Evolutionary conservation across 2,797 vertebrate genomes (phyloP).

Genomic region (Hephaestus fuliginosus): DNA sequence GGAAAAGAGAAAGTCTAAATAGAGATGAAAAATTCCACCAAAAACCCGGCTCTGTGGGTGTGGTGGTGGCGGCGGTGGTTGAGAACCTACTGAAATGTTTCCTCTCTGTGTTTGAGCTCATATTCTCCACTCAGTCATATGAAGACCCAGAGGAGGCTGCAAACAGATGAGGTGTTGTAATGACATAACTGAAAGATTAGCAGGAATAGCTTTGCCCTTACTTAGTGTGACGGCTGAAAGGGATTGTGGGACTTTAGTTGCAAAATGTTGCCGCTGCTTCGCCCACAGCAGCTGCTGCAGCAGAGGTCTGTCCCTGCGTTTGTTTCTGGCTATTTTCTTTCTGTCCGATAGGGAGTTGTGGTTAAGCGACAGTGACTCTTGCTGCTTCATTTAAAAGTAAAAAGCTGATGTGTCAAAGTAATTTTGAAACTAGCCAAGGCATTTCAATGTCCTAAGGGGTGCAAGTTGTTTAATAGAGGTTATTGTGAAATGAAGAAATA

Average conservation of each 20-base stretch:
- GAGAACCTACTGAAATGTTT: constrained; percentile 59
- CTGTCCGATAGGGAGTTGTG: constrained; percentile 19
- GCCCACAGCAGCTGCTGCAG: constrained; percentile 66
- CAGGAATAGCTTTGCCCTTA: constrained; percentile 72
- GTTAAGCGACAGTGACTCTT: constrained; percentile 23
- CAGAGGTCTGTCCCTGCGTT: constrained; percentile 40
- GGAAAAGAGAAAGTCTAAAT: constrained; percentile 44
- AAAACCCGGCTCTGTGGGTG: constrained; percentile 64
- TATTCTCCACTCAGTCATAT: constrained; percentile 68
- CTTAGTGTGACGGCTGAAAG: constrained; percentile 68
- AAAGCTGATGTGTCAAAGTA: constrained; percentile 9
- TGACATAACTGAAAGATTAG: constrained; percentile 70
- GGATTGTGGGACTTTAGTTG: constrained; percentile 71
- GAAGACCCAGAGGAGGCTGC: constrained; percentile 69
- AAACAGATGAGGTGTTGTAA: constrained; percentile 78
- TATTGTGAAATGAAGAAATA: constrained; percentile 33
- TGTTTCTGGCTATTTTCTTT: constrained; percentile 41
- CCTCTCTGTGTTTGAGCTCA: constrained; percentile 62
- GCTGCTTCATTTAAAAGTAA: constrained; percentile 24
- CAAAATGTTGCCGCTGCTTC: constrained; percentile 72
- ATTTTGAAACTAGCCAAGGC: constrained; percentile 13
- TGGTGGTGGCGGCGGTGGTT: constrained; percentile 58
- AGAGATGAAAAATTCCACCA: constrained; percentile 41
- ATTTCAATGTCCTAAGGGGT: constrained; percentile 9
- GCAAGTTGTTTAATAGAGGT: constrained; percentile 14